phyloP scores from a whole-genome alignment of 2,113 vertebrate species.

The Poeciliopsis retropinna region DNA sequence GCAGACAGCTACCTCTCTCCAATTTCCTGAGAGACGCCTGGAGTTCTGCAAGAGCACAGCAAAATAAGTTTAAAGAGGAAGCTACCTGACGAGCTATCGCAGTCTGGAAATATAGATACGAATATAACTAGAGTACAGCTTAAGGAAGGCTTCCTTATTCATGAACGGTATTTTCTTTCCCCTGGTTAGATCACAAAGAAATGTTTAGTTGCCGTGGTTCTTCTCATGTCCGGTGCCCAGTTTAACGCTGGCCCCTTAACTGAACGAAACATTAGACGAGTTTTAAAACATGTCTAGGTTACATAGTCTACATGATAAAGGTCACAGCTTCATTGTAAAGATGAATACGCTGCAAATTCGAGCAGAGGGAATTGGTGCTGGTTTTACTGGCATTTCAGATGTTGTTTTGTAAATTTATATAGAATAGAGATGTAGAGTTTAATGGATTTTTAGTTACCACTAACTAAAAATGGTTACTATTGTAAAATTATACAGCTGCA shows the following conservation, averaged over 20 bases:
- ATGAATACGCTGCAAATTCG: not conserved
- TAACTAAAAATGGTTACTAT: too few species aligned
- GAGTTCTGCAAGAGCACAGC: conserved; percentile 76
- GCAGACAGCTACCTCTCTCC: conserved; percentile 83
- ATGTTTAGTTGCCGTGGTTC: not conserved
- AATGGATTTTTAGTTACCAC: too few species aligned
- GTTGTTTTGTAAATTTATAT: not conserved
- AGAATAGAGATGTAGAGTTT: too few species aligned
- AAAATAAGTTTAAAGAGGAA: conserved; percentile 34
- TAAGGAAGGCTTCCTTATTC: too few species aligned
- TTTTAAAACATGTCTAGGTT: not conserved
- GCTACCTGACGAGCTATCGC: not conserved
- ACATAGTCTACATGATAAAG: not conserved
- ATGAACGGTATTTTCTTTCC: not conserved
- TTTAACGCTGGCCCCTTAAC: not conserved
- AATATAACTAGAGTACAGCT: not conserved
- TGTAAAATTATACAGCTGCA: not conserved
- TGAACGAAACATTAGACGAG: not conserved
- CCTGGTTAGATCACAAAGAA: not conserved
- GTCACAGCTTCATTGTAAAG: too few species aligned
- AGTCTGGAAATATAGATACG: not conserved
- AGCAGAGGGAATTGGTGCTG: not conserved
- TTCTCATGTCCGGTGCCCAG: not conserved
- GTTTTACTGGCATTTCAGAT: not conserved
- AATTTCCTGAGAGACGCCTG: conserved; percentile 81